phyloP scores from a whole-genome alignment of 2,888 invertebrate genomes.

The Microchrysa polita region DNA sequence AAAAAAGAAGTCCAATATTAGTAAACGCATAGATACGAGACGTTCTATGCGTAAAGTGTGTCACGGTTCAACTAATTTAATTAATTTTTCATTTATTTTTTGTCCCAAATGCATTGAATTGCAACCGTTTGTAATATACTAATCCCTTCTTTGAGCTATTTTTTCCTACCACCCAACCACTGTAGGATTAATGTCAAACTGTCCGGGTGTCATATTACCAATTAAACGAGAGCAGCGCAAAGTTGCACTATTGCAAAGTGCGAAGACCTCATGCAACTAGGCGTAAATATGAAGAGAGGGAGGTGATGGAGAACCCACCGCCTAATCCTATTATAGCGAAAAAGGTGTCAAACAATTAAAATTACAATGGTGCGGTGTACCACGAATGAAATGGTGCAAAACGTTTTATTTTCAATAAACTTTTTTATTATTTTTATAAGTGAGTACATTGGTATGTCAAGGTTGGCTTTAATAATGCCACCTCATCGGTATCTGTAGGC shows the following conservation, averaged over 20 bases:
- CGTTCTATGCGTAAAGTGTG: not conserved
- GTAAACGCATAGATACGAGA: constrained; percentile 52
- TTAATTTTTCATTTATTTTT: constrained; percentile 64
- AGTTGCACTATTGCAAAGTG: not conserved
- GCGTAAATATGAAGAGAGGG: not conserved
- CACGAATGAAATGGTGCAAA: too few relatives aligned
- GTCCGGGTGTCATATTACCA: constrained; percentile 17
- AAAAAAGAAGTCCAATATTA: not conserved
- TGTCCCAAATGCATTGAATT: constrained; percentile 7
- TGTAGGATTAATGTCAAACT: constrained; percentile 22
- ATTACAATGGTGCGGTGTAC: too few relatives aligned
- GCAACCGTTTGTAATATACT: not conserved
- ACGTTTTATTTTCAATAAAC: too few relatives aligned
- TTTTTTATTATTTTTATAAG: too few relatives aligned
- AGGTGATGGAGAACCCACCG: not conserved
- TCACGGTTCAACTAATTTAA: constrained; percentile 60
- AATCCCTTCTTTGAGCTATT: constrained; percentile 14
- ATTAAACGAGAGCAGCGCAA: not conserved
- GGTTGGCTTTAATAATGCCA: too few relatives aligned
- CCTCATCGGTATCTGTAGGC: too few relatives aligned
- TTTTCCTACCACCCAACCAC: not conserved
- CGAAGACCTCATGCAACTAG: not conserved
- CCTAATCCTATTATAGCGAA: constrained; percentile 17
- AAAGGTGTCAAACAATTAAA: not conserved
- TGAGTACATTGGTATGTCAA: too few relatives aligned